These are phyloP conservation scores for Griposia aprilina DNA, from an alignment of 2,888 invertebrate genomes.

Conservation along the genomic window DNA sequence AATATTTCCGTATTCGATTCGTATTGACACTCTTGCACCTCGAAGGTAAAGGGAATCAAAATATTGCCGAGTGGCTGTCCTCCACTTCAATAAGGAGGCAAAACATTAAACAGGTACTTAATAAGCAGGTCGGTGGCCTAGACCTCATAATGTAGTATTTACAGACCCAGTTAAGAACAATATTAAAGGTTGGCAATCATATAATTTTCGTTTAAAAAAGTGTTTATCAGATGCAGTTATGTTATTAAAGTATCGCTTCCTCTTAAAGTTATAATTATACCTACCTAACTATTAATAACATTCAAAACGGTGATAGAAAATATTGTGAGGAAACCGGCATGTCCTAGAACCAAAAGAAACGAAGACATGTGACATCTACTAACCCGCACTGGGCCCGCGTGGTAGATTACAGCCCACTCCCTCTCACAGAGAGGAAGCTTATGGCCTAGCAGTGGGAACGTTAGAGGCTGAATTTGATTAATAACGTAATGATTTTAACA, in stretches of 20 bases:
- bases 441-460: no score
- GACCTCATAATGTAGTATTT: not conserved
- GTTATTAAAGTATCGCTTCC: conserved; percentile 13
- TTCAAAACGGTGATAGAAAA: no score
- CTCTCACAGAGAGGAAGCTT: no score
- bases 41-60: not conserved
- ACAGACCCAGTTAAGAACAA: conserved; percentile 10
- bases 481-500: no score
- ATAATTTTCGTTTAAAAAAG: conserved; percentile 11
- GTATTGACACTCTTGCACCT: not conserved
- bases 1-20: no score
- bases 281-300: no score
- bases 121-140: not conserved
- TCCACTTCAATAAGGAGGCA: not conserved
- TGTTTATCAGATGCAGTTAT: not conserved
- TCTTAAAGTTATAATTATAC: not conserved
- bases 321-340: no score
- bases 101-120: not conserved
- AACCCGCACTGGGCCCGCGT: no score
- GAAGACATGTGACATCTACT: no score
- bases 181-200: not conserved
- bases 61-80: not conserved
- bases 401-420: no score
- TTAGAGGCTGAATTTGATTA: no score
- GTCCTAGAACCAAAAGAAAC: no score